These are phyloP conservation scores for Panonychus citri DNA, from an alignment of 1,140 invertebrate species.

Conservation along the genomic window DNA sequence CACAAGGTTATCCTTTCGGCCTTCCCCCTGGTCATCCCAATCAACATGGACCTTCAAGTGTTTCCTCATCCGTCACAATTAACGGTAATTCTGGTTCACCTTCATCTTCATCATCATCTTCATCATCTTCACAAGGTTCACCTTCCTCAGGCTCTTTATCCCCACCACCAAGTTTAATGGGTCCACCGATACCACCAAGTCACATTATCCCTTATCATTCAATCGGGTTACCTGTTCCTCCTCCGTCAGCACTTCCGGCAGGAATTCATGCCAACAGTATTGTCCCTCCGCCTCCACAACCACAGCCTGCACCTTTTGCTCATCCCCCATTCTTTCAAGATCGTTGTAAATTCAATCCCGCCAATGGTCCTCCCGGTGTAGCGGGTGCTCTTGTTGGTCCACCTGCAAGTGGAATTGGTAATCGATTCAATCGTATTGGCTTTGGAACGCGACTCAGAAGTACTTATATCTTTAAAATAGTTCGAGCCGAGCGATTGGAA, in stretches of 20 bases:
- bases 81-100: not conserved
- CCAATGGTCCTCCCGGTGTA: not conserved
- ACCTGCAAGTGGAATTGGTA: not conserved
- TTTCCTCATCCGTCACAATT: not conserved
- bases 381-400: not conserved
- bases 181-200: not conserved
- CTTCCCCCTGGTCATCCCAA: constrained; percentile 4
- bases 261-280: not conserved
- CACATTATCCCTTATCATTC: not conserved
- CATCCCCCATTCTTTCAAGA: not conserved
- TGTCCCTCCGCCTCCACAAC: not conserved
- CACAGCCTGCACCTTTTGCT: not conserved
- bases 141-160: not conserved
- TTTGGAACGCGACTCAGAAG: constrained; percentile 44
- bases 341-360: not conserved
- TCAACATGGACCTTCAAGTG: constrained; percentile 3
- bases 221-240: not conserved
- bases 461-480: constrained; percentile 46
- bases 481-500: constrained; percentile 40
- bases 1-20: not conserved
- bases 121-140: not conserved
- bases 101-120: not conserved
- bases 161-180: not conserved
- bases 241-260: not conserved
- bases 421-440: constrained; percentile 29